A percentile compares a stretch with the other conserved stretches of the same genome.
phyloP scores from a whole-genome alignment of 1,140 invertebrate genomes.

The Chironomus tepperi region DNA sequence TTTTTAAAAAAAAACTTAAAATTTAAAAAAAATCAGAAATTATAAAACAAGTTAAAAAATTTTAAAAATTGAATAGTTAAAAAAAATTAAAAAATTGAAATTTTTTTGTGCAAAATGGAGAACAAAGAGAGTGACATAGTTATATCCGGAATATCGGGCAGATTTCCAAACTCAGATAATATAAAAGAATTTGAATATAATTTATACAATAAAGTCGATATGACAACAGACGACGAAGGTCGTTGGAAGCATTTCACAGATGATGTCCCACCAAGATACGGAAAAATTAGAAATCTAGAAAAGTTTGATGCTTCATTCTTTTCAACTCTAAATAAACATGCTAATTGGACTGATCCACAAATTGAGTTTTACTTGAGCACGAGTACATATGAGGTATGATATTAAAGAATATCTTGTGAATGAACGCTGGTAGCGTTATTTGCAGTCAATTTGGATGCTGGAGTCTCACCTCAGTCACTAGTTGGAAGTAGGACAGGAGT shows the following conservation, averaged over 20 bases:
- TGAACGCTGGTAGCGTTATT: no score
- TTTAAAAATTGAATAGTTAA: no score
- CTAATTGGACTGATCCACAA: conserved; percentile 39
- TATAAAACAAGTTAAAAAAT: no score
- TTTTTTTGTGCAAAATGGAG: no score
- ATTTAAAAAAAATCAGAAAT: no score
- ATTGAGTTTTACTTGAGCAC: conserved; percentile 38
- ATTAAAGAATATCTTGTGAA: no score
- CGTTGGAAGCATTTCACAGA: conserved; percentile 17
- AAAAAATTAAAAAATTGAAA: no score
- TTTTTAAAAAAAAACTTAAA: no score
- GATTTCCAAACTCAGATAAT: conserved; percentile 52
- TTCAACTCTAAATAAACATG: conserved; percentile 37
- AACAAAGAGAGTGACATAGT: conserved; percentile 47
- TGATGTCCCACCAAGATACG: conserved; percentile 47
- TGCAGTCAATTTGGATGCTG: conserved; percentile 33
- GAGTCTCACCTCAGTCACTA: conserved; percentile 48
- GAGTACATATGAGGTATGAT: conserved; percentile 31
- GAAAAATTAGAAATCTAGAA: conserved; percentile 56
- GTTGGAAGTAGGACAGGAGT: conserved; percentile 50
- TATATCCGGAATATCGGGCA: conserved; percentile 52
- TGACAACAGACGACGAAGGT: conserved; percentile 17
- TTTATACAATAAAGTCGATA: conserved; percentile 35
- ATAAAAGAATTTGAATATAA: conserved; percentile 51
- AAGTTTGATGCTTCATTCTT: conserved; percentile 45